Percentiles rank a stretch among this genome's conserved stretches.
These are phyloP conservation scores for Lindbergichthys nudifrons DNA, from an alignment of 2,797 vertebrate genomes.

Conservation along the genomic window DNA sequence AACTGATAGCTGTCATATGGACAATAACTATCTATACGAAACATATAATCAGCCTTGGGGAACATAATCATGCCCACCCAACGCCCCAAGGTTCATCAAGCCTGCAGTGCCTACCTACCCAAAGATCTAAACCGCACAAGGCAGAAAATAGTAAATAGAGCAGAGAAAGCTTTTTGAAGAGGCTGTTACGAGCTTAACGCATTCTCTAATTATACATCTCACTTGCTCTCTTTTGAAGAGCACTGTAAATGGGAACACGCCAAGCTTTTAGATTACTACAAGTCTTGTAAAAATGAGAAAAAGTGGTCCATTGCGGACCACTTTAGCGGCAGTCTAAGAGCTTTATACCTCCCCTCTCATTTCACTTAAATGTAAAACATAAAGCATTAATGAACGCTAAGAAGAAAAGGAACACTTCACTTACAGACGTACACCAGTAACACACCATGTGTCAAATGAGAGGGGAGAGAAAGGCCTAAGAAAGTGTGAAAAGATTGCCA, in stretches of 20 bases:
- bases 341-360: slow-evolving; percentile 77
- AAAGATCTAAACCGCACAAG: slow-evolving; percentile 71
- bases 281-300: slow-evolving; percentile 77
- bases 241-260: slow-evolving; percentile 81
- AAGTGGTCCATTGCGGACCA: slow-evolving; percentile 50
- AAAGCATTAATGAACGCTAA: slow-evolving; percentile 80
- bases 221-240: slow-evolving; percentile 80
- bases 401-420: slow-evolving; percentile 79
- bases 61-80: slow-evolving; percentile 74
- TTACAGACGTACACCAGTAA: slow-evolving; percentile 61
- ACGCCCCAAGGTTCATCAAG: slow-evolving; percentile 63
- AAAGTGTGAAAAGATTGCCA: slow-evolving; percentile 67
- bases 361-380: slow-evolving; percentile 77
- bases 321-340: slow-evolving; percentile 61
- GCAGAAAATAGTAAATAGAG: slow-evolving; percentile 81
- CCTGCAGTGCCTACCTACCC: slow-evolving; percentile 58
- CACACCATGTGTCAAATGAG: slow-evolving; percentile 79
- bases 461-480: slow-evolving; percentile 71
- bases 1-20: slow-evolving; percentile 60
- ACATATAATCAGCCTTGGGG: slow-evolving; percentile 62
- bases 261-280: slow-evolving; percentile 78
- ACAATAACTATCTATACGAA: slow-evolving; percentile 53
- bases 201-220: slow-evolving; percentile 87
- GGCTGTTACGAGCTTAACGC: slow-evolving; percentile 77
- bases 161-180: slow-evolving; percentile 83